Conservation (phyloP, 2,113 vertebrate genomes). For the Odontophorus gujanensis region DNA sequence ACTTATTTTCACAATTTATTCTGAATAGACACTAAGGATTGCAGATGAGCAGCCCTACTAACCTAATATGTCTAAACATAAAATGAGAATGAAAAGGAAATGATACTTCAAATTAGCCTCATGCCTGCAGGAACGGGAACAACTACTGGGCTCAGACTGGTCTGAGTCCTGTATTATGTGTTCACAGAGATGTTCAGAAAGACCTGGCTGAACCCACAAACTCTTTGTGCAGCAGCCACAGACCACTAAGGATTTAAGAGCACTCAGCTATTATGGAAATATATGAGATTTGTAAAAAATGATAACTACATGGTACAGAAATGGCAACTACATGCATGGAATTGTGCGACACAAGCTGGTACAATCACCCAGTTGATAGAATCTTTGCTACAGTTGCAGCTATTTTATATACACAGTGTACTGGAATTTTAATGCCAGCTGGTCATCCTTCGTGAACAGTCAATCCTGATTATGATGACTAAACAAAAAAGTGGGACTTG, state of each 20-base stretch:
- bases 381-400: neutral
- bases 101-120: neutral
- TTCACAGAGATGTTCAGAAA: neutral
- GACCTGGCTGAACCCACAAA: neutral
- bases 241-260: neutral
- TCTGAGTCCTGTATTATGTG: fast-evolving
- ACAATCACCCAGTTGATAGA: neutral
- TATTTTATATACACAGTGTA: neutral
- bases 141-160: neutral
- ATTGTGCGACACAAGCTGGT: neutral
- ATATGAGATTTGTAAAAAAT: neutral
- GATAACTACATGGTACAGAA: neutral
- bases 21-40: neutral
- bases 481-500: neutral
- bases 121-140: neutral
- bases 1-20: neutral
- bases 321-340: neutral
- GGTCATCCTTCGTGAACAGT: neutral
- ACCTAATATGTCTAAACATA: neutral
- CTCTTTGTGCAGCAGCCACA: neutral
- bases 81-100: neutral
- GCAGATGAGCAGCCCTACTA: neutral
- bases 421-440: neutral
- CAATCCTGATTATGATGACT: neutral
- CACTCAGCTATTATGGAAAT: neutral